phyloP scores from a whole-genome alignment of 2,797 vertebrate species.

The Antrozous pallidus region DNA sequence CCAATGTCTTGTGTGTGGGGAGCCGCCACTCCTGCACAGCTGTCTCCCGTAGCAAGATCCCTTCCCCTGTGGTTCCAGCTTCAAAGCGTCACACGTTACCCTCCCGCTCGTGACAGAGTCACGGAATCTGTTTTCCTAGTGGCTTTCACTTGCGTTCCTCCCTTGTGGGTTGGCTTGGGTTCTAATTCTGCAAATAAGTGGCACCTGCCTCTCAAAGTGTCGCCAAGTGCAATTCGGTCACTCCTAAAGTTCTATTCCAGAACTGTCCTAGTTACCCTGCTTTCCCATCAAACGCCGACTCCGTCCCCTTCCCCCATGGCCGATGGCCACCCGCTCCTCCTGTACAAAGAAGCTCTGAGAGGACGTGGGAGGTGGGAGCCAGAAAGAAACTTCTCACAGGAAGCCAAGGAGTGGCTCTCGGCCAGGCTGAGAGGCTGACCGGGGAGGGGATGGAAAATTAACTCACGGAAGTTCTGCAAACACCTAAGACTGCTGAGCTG shows the following conservation, averaged over 20 bases:
- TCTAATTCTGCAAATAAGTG: conserved; percentile 43
- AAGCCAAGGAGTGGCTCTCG: conserved; percentile 48
- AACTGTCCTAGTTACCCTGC: conserved; percentile 7
- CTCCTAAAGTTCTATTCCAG: conserved; percentile 6
- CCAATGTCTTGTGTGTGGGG: not conserved
- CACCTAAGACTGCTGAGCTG: not conserved
- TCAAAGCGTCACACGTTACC: conserved; percentile 10
- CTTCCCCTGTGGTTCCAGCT: conserved; percentile 42
- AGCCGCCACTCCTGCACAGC: not conserved
- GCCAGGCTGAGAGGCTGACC: not conserved
- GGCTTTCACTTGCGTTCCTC: conserved; percentile 57
- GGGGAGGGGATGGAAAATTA: not conserved
- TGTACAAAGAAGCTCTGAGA: conserved; percentile 40
- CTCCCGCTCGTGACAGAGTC: conserved; percentile 16
- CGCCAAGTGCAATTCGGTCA: not conserved
- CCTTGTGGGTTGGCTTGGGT: conserved; percentile 52
- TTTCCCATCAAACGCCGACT: conserved; percentile 33
- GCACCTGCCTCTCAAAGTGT: conserved; percentile 44
- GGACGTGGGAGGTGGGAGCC: not conserved
- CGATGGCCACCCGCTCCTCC: conserved; percentile 37
- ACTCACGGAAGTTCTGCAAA: not conserved
- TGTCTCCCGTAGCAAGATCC: not conserved
- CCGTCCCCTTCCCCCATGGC: not conserved
- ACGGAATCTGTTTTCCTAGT: conserved; percentile 36
- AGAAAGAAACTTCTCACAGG: conserved; percentile 48